These are phyloP conservation scores for Ceratina australensis DNA, from an alignment of 1,140 invertebrate genomes.

Conservation along the genomic window DNA sequence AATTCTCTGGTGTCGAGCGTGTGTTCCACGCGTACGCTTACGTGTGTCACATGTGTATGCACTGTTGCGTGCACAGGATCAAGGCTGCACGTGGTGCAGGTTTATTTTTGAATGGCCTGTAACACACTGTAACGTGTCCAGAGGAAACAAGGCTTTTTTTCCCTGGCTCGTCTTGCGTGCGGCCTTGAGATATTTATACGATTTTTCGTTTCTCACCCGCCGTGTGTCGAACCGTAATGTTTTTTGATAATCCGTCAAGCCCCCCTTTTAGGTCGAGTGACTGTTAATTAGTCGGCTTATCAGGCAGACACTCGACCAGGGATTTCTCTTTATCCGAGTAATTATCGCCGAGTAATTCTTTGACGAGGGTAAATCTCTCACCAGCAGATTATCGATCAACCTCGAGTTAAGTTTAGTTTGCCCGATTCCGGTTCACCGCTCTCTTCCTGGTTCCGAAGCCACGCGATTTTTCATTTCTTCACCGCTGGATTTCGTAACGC, in stretches of 20 bases:
- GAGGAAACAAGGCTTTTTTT: conserved; percentile 46
- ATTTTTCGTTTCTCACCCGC: conserved; percentile 28
- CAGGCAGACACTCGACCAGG: background rate
- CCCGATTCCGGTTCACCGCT: background rate
- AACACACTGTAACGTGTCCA: conserved; percentile 11
- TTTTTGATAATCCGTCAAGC: conserved; percentile 25
- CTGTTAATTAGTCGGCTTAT: conserved; percentile 20
- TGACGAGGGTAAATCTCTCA: conserved; percentile 15
- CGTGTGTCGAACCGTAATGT: conserved; percentile 28
- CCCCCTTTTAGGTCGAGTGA: conserved; percentile 3
- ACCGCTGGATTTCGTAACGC: background rate
- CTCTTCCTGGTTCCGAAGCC: too few relatives aligned
- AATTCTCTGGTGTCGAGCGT: background rate
- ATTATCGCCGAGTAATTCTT: conserved; percentile 36
- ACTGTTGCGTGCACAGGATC: conserved; percentile 60
- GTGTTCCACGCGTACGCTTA: conserved; percentile 5
- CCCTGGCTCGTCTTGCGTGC: conserved; percentile 47
- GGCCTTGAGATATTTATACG: conserved; percentile 58
- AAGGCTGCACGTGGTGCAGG: conserved; percentile 59
- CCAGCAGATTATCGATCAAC: conserved; percentile 43
- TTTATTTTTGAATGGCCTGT: conserved; percentile 60
- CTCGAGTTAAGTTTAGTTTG: background rate
- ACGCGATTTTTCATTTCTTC: background rate
- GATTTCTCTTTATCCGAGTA: conserved; percentile 6
- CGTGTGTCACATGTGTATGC: conserved; percentile 37